Conservation (phyloP, 53 echinoderm and acorn worm genomes). For the Holothuria leucospilota region DNA sequence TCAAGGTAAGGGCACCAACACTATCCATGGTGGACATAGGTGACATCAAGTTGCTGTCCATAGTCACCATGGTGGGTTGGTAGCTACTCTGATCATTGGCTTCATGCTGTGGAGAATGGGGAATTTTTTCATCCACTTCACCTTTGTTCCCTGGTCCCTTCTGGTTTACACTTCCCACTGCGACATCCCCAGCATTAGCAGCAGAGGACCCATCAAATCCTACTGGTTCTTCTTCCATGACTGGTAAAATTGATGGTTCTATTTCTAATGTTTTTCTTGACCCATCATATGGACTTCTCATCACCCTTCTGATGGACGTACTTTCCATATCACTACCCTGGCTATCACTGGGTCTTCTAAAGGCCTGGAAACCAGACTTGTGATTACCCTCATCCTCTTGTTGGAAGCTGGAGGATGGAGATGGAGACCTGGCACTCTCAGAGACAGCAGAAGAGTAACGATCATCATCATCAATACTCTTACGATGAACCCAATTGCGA, state of each 20-base stretch:
- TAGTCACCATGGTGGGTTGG: conserved; percentile 19
- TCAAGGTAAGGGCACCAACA: conserved; percentile 80
- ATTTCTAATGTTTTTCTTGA: conserved; percentile 32
- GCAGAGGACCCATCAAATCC: conserved; percentile 15
- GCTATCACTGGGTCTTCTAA: not conserved
- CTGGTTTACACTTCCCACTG: not conserved
- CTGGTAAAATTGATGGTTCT: conserved; percentile 45
- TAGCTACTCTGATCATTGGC: conserved; percentile 26
- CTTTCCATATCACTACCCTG: not conserved
- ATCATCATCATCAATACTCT: conserved; percentile 44
- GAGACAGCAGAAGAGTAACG: conserved; percentile 60
- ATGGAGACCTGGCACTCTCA: conserved; percentile 45
- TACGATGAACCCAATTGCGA: conserved; percentile 30
- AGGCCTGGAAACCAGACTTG: conserved; percentile 5
- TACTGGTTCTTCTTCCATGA: conserved; percentile 30
- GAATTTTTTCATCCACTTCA: not conserved
- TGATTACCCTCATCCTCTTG: conserved; percentile 11
- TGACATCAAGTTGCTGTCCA: conserved; percentile 43
- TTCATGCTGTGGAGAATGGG: not conserved
- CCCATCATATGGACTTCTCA: conserved; percentile 17
- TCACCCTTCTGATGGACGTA: not conserved
- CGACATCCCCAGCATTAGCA: not conserved
- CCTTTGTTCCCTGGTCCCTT: not conserved
- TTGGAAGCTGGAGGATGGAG: conserved; percentile 39
- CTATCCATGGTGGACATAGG: conserved; percentile 65